These are phyloP conservation scores for Archilochus colubris DNA, from an alignment of 2,113 vertebrate species.

Conservation along the genomic window DNA sequence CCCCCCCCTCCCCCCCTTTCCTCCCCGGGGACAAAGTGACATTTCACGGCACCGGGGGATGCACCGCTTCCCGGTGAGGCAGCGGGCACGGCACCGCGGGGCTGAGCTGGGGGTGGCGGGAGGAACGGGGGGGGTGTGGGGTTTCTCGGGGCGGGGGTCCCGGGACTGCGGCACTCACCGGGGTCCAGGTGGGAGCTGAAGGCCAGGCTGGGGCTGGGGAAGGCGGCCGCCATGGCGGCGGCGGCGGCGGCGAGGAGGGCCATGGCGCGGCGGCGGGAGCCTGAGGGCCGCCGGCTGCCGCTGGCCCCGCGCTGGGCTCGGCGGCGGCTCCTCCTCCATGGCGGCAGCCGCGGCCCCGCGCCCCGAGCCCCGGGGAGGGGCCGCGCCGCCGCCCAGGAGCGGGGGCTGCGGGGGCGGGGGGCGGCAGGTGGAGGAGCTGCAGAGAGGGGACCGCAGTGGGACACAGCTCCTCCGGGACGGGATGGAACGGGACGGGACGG, in stretches of 20 bases:
- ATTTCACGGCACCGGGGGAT: not conserved
- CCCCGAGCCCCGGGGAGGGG: not conserved
- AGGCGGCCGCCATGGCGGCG: constrained; percentile 19
- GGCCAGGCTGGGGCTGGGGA: constrained; percentile 43
- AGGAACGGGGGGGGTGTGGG: not conserved
- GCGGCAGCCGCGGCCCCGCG: not conserved
- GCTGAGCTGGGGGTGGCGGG: not conserved
- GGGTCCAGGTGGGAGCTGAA: constrained; percentile 55
- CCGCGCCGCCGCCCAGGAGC: not conserved
- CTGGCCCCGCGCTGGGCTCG: not conserved
- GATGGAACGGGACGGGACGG: too few relatives aligned
- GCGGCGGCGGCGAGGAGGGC: not conserved
- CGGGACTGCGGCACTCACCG: constrained; percentile 26
- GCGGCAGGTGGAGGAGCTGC: not conserved
- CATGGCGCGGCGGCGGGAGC: not conserved
- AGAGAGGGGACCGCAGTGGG: not conserved
- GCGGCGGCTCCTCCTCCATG: not conserved
- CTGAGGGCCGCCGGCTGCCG: not conserved
- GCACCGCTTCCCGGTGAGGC: too few relatives aligned
- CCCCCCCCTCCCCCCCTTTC: too few relatives aligned
- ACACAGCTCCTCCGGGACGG: not conserved
- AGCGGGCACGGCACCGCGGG: not conserved
- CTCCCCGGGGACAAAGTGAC: not conserved
- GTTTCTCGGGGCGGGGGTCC: too few relatives aligned
- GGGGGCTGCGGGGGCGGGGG: not conserved